A percentile compares a stretch with the other conserved stretches of the same genome.
These are phyloP conservation scores for Morpho deidamia DNA, from an alignment of 2,888 invertebrate species.

Conservation along the genomic window DNA sequence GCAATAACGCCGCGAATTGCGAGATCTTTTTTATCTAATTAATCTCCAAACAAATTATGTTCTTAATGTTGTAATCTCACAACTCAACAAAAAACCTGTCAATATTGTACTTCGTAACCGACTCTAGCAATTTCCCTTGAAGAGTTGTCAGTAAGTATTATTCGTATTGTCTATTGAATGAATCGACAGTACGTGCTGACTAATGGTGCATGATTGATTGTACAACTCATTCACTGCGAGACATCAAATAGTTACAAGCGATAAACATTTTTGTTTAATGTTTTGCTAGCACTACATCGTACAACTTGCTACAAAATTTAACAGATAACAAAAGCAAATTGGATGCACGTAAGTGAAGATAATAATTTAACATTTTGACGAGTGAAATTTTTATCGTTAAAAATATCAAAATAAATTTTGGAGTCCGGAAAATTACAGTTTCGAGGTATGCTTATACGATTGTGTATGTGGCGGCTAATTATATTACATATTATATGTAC, in stretches of 20 bases:
- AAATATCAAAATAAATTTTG: too few species aligned
- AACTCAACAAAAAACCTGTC: conserved; percentile 11
- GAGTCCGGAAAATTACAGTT: too few species aligned
- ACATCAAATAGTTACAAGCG: conserved; percentile 43
- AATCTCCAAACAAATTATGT: conserved; percentile 2
- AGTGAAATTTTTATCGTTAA: too few species aligned
- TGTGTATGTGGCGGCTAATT: too few species aligned
- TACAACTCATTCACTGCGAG: conserved; percentile 58
- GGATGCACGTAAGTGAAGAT: too few species aligned
- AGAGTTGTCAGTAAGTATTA: conserved; percentile 26
- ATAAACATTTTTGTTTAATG: conserved; percentile 12
- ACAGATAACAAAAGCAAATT: too few species aligned
- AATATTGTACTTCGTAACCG: conserved; percentile 23
- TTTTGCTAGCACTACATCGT: not conserved
- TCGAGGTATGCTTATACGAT: too few species aligned
- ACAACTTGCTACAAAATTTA: too few species aligned
- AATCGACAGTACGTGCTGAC: conserved; percentile 45
- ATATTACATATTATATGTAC: too few species aligned
- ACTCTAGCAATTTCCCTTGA: conserved; percentile 25
- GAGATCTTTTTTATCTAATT: not conserved
- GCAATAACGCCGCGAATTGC: not conserved
- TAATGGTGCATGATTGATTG: conserved; percentile 61
- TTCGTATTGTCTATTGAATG: conserved; percentile 35
- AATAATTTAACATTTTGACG: too few species aligned
- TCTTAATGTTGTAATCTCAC: conserved; percentile 1